A percentile compares a stretch with the other conserved stretches of the same genome.
Conservation (phyloP, 2,113 vertebrate genomes). For the Hystrix cristata region DNA sequence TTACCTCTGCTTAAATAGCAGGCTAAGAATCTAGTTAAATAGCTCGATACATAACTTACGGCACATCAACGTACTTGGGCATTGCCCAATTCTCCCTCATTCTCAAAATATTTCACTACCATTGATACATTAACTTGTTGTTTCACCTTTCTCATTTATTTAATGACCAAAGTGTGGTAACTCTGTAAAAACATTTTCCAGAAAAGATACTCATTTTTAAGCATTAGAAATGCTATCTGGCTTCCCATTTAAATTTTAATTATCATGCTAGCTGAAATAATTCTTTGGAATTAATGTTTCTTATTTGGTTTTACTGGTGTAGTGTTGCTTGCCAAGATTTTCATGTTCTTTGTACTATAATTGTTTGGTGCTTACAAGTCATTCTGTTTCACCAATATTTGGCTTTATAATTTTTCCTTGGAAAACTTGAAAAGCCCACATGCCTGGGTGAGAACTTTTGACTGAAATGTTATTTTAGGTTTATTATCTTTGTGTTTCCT, state of each 20-base stretch:
- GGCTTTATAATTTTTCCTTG: conserved; percentile 70
- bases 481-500: conserved; percentile 22
- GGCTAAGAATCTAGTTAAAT: background rate
- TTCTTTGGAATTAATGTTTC: conserved; percentile 67
- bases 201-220: conserved; percentile 17
- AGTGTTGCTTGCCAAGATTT: conserved; percentile 55
- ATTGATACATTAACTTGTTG: conserved; percentile 8
- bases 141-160: conserved; percentile 61
- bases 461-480: background rate
- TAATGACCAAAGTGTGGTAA: conserved; percentile 30
- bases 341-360: conserved; percentile 69
- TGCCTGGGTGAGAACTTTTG: conserved; percentile 50
- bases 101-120: background rate
- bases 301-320: conserved; percentile 58
- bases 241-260: conserved; percentile 73
- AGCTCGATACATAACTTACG: background rate
- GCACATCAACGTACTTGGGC: background rate
- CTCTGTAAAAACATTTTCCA: conserved; percentile 66
- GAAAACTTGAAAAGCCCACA: conserved; percentile 26
- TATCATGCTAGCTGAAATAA: conserved; percentile 7
- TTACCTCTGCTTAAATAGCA: background rate
- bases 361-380: conserved; percentile 46
- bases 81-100: background rate
- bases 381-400: conserved; percentile 69
- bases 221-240: background rate